Evolutionary conservation across 2,113 vertebrate species (phyloP), one percentile per base, ranked within the genome.

Genomic region (Chrysochloris asiatica): DNA sequence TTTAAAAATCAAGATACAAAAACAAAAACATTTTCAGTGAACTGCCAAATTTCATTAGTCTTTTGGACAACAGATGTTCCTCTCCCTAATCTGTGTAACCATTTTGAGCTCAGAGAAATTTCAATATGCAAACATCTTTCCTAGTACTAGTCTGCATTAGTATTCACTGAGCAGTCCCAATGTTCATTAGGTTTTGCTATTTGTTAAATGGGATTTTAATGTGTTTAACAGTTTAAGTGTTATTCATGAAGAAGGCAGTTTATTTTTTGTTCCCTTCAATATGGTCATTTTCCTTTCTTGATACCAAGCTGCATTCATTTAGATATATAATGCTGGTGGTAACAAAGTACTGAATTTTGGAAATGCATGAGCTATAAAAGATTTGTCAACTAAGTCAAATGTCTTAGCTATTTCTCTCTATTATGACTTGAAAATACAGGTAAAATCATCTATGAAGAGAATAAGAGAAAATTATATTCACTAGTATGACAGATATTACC

Each of bases 121-220:
- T 86, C 95, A 96, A 91, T 75, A 96, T 30, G 84, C 21, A 94
- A 96, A 90, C 90, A 96, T 97, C 93, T 93, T 67, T 2, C 82
- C 41, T 72, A 92, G 92, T 88, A 97, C 97, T 97, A 97, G 96
- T 94, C 59, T 77, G 96, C 93, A 97, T 98, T 98, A 95, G 94
- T 92, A 98, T 98, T 98, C 97, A 96, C 85, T 73, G 93, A 97
- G 95, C 72, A 97, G 59, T 91, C 95, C 90, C 95, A 96, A 92
- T 97, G 96, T 97, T 97, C 97, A 98, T 98, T 98, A 98, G 75
- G 0, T 96, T 97, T 88, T 97, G 96, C 96, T 97, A 94, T 97
- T 98, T 97, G 93, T 97, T 97, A 97, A 98, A 98, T 97, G 96
- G 83, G 96, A 97, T 98, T 98, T 98, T 98, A 98, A 98, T 97